Conservation (phyloP, 2,113 vertebrate species). For the Nothoprocta pentlandii region DNA sequence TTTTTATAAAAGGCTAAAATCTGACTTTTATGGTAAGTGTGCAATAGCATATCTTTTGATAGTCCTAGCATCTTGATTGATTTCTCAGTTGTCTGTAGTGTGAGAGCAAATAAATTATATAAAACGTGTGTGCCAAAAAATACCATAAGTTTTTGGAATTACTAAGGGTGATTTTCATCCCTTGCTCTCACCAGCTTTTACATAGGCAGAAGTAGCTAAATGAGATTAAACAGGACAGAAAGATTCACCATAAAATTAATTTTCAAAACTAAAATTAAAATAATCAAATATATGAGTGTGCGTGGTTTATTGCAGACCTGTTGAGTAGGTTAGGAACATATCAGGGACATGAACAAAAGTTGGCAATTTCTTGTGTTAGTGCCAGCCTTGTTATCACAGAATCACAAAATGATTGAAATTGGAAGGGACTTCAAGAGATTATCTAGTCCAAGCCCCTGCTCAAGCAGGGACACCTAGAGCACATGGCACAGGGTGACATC, state of each 20-base stretch:
- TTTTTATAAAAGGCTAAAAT: not conserved
- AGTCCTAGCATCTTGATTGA: not conserved
- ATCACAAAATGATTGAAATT: too few species aligned
- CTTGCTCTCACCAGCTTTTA: not conserved
- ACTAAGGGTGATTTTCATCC: not conserved
- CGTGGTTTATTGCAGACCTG: not conserved
- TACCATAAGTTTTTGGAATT: not conserved
- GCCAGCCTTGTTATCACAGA: not conserved
- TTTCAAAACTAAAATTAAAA: not conserved
- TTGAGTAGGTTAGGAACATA: not conserved
- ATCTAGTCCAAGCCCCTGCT: too few species aligned
- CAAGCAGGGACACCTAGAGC: too few species aligned
- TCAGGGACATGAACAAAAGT: not conserved
- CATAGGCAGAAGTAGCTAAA: not conserved
- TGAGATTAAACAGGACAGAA: not conserved
- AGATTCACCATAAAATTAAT: not conserved
- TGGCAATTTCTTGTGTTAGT: not conserved
- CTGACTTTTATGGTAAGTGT: conserved; percentile 66
- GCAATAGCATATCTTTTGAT: not conserved
- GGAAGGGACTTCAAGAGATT: too few species aligned
- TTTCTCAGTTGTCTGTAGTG: not conserved
- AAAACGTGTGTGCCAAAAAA: not conserved
- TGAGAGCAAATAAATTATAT: not conserved
- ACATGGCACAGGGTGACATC: too few species aligned
- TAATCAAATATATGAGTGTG: not conserved